phyloP scores from a whole-genome alignment of 1,140 invertebrate genomes.

The Metopolophium dirhodum region DNA sequence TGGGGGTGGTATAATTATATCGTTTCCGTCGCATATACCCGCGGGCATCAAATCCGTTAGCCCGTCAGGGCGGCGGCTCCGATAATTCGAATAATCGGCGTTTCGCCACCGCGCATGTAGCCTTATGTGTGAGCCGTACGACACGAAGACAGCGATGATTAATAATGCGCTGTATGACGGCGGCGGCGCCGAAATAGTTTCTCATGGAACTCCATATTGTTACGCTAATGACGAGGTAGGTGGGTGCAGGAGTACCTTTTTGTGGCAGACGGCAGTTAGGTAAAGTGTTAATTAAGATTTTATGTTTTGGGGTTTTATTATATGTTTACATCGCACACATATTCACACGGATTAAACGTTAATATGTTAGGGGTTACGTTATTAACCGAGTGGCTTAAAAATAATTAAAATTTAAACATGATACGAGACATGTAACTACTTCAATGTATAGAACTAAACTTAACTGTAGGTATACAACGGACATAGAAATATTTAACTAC shows the following conservation, averaged over 20 bases:
- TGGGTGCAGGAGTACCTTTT: not conserved
- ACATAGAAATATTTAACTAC: not conserved
- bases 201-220: constrained; percentile 13
- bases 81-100: constrained; percentile 34
- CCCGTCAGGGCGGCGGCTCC: not conserved
- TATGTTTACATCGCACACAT: not conserved
- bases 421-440: not conserved
- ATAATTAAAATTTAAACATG: not conserved
- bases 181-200: not conserved
- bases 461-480: not conserved
- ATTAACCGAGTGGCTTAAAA: not conserved
- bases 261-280: not conserved
- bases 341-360: not conserved
- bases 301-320: not conserved
- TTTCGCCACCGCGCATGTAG: constrained; percentile 3
- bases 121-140: not conserved
- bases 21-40: not conserved
- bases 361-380: not conserved
- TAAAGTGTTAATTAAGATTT: constrained; percentile 14
- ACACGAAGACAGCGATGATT: not conserved
- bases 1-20: constrained; percentile 8
- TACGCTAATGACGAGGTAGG: constrained; percentile 2
- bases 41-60: not conserved
- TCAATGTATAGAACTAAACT: not conserved
- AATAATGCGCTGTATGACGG: not conserved